A percentile compares a stretch with the other conserved stretches of the same genome.
Evolutionary conservation across 2,888 invertebrate species (phyloP).

Genomic region (Malthinus flaveolus): DNA sequence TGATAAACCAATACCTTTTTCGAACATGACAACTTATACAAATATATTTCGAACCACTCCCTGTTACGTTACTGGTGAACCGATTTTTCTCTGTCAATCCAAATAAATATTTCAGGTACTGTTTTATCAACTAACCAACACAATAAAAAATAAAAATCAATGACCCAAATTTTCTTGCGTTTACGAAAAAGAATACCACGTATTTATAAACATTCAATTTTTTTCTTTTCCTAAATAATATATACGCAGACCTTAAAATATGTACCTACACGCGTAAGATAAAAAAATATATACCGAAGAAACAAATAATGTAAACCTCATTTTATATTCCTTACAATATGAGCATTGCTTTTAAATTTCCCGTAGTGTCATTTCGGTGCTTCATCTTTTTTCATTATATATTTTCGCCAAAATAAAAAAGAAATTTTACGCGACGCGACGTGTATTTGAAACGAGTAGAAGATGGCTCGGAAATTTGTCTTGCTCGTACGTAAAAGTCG

Average conservation of each 20-base stretch:
- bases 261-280: conserved; percentile 18
- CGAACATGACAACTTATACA: conserved; percentile 3
- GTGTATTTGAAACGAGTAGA: conserved; percentile 16
- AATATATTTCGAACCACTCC: conserved; percentile 12
- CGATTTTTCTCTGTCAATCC: conserved; percentile 16
- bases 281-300: conserved; percentile 15
- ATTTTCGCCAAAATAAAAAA: conserved; percentile 20
- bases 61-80: conserved; percentile 10
- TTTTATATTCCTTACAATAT: conserved; percentile 20
- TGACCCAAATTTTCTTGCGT: conserved; percentile 11
- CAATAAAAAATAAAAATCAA: conserved; percentile 18
- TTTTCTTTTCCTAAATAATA: conserved; percentile 4
- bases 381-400: conserved; percentile 21
- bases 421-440: conserved; percentile 10
- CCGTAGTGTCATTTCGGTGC: neutral
- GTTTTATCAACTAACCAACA: conserved; percentile 9
- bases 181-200: conserved; percentile 14
- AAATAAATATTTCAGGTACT: conserved; percentile 17
- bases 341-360: conserved; percentile 17
- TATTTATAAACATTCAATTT: conserved; percentile 14
- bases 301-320: conserved; percentile 22
- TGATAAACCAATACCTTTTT: conserved; percentile 1
- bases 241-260: conserved; percentile 12
- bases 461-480: neutral
- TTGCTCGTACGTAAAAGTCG: no score